A percentile compares a stretch with the other conserved stretches of the same genome.
phyloP scores from a whole-genome alignment of 2,113 vertebrate species.

The Cyanistes caeruleus region DNA sequence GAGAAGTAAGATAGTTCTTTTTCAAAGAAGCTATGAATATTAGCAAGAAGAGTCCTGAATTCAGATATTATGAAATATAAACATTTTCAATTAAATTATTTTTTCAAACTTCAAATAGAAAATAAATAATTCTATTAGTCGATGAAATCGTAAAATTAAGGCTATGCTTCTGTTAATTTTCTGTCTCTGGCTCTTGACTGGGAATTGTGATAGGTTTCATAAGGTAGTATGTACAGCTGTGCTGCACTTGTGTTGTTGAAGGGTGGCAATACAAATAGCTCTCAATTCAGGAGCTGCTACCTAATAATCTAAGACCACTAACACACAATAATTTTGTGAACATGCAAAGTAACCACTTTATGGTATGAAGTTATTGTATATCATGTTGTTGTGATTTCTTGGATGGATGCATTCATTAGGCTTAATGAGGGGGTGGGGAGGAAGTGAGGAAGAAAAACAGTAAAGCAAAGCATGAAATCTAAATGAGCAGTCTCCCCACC shows the following conservation, averaged over 20 bases:
- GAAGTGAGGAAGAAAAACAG: not conserved
- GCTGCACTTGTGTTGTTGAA: not conserved
- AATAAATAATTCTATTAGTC: not conserved
- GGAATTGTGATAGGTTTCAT: not conserved
- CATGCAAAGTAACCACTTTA: not conserved
- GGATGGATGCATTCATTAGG: not conserved
- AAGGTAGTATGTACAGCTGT: not conserved
- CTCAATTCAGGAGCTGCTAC: not conserved
- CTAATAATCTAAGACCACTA: not conserved
- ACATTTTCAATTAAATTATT: not conserved
- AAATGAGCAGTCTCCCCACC: not conserved
- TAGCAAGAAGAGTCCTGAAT: not conserved
- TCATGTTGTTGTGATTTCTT: not conserved
- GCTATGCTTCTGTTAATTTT: not conserved
- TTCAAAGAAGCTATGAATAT: not conserved
- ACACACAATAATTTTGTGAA: not conserved
- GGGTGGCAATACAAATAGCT: not conserved
- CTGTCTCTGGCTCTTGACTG: not conserved
- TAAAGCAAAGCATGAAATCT: not conserved
- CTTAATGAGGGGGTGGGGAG: not conserved
- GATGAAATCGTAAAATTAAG: not conserved
- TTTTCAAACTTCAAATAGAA: not conserved
- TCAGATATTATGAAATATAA: not conserved
- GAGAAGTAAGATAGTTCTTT: not conserved
- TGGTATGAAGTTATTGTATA: not conserved